phyloP scores from a whole-genome alignment of 2,797 vertebrate species.

The Syngnathus rostellatus region DNA sequence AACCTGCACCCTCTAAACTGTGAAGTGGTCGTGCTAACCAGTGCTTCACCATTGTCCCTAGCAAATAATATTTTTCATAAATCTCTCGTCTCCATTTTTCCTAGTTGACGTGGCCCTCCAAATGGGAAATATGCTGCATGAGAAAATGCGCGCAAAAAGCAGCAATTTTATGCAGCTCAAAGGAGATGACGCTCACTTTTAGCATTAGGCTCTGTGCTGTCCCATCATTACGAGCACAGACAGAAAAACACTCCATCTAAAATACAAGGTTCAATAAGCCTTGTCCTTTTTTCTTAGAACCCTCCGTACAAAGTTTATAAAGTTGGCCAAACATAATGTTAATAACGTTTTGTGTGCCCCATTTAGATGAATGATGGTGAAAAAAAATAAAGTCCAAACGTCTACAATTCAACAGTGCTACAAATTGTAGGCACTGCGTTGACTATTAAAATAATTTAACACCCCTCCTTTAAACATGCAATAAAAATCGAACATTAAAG shows the following conservation, averaged over 20 bases:
- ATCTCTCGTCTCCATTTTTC: not conserved
- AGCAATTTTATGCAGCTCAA: not conserved
- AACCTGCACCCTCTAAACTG: too few relatives aligned
- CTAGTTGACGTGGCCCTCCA: not conserved
- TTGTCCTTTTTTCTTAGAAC: not conserved
- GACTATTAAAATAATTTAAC: constrained; percentile 10
- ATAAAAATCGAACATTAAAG: constrained; percentile 8
- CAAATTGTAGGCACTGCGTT: constrained; percentile 2
- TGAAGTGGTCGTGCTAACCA: too few relatives aligned
- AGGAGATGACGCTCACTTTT: not conserved
- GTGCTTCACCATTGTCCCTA: too few relatives aligned
- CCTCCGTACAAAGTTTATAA: not conserved
- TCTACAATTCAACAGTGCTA: constrained; percentile 1
- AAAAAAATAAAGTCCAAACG: not conserved
- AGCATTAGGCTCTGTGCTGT: not conserved
- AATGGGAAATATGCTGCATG: not conserved
- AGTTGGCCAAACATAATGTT: constrained; percentile 5
- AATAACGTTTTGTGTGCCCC: not conserved
- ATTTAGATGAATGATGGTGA: not conserved
- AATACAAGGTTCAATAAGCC: not conserved
- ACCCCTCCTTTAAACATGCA: constrained; percentile 6
- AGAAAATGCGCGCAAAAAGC: not conserved
- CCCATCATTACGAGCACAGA: not conserved
- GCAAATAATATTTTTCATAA: too few relatives aligned
- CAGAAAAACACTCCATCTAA: not conserved